A percentile compares a stretch with the other conserved stretches of the same genome.
phyloP scores from a whole-genome alignment of 2,888 invertebrate species.

The Caenorhabditis becei region DNA sequence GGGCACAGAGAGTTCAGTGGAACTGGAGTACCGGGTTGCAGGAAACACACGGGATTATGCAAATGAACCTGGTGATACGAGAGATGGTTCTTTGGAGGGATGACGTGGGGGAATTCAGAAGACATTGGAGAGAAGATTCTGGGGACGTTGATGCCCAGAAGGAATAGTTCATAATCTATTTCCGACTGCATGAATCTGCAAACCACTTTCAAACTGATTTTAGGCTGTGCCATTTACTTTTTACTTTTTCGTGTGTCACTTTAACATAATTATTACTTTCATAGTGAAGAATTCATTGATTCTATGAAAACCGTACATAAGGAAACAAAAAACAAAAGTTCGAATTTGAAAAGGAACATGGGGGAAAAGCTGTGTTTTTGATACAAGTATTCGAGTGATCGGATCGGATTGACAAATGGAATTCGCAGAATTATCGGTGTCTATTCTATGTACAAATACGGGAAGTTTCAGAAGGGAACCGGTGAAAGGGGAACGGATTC shows the following conservation, averaged over 20 bases:
- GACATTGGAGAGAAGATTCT: too few relatives aligned
- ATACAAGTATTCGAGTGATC: conserved; percentile 48
- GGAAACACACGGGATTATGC: background rate
- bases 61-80: background rate
- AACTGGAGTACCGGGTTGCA: conserved; percentile 26
- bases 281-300: conserved; percentile 9
- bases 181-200: too few relatives aligned
- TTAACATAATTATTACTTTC: too few relatives aligned
- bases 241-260: too few relatives aligned
- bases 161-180: too few relatives aligned
- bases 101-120: too few relatives aligned
- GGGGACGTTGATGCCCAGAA: too few relatives aligned
- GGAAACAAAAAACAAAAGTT: conserved; percentile 7
- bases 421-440: background rate
- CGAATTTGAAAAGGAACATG: background rate
- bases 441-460: conserved; percentile 50
- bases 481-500: background rate
- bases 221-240: too few relatives aligned
- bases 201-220: too few relatives aligned
- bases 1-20: conserved; percentile 22
- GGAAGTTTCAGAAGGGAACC: conserved; percentile 6
- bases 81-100: background rate
- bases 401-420: background rate
- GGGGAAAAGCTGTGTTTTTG: conserved; percentile 38
- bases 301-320: conserved; percentile 36